phyloP scores from a whole-genome alignment of 2,797 vertebrate genomes.

The Vireo griseus region DNA sequence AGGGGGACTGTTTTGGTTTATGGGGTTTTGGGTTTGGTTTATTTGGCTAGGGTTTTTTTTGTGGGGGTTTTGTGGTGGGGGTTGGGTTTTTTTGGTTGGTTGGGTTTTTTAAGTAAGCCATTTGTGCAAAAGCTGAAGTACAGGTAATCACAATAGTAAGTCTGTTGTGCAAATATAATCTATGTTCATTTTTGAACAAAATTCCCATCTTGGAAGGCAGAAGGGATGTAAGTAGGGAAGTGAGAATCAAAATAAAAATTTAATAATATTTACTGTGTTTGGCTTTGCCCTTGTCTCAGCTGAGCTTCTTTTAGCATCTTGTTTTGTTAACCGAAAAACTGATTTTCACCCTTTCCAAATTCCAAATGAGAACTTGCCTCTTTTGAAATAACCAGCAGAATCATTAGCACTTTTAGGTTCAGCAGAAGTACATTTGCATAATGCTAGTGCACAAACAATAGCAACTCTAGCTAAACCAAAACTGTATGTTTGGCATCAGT shows the following conservation, averaged over 20 bases:
- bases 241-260: neutral
- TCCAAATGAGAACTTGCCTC: neutral
- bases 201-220: neutral
- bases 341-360: neutral
- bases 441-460: neutral
- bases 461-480: neutral
- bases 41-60: neutral
- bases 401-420: neutral
- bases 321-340: neutral
- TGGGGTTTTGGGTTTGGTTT: neutral
- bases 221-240: neutral
- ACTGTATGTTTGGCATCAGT: neutral
- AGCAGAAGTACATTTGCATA: neutral
- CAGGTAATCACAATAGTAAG: neutral
- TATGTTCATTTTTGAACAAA: neutral
- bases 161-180: neutral
- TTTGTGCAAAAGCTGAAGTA: neutral
- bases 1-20: neutral
- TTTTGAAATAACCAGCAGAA: neutral
- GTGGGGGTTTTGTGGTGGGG: no score
- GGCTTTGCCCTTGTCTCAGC: neutral
- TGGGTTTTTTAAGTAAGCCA: neutral
- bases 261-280: neutral
- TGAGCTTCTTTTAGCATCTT: neutral
- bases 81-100: neutral